Conservation (phyloP, 2,113 vertebrate genomes). For the Channa maculata region DNA sequence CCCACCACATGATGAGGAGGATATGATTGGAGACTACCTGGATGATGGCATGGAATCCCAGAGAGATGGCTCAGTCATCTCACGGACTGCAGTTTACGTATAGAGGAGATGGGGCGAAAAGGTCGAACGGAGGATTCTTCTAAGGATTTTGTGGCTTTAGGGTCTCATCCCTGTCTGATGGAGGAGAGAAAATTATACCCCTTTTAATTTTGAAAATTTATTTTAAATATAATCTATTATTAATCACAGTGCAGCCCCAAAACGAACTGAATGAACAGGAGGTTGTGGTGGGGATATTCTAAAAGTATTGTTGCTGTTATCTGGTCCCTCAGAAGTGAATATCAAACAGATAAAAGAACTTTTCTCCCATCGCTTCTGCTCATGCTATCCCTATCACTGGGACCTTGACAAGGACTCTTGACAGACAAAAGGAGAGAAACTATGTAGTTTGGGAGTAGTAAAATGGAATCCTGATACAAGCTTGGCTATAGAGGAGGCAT, state of each 20-base stretch:
- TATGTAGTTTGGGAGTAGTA: conserved; percentile 36
- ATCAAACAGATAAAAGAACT: conserved; percentile 60
- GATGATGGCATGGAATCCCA: conserved; percentile 95
- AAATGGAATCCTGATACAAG: conserved; percentile 49
- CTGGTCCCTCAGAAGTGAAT: conserved; percentile 45
- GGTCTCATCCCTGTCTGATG: conserved; percentile 26
- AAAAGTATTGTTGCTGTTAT: conserved; percentile 26
- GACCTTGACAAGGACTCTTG: conserved; percentile 64
- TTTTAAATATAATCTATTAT: conserved; percentile 68
- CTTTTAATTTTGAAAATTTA: conserved; percentile 76
- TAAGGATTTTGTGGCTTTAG: conserved; percentile 48
- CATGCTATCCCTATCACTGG: conserved; percentile 47
- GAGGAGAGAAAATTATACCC: conserved; percentile 63
- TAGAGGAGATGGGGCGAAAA: conserved; percentile 68
- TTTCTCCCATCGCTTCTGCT: conserved; percentile 55
- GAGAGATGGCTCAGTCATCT: conserved; percentile 91
- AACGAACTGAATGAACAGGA: conserved; percentile 44
- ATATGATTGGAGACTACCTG: conserved; percentile 77
- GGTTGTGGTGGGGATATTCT: conserved; percentile 30
- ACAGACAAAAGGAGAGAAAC: conserved; percentile 61
- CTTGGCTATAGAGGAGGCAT: conserved; percentile 36
- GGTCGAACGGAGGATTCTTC: conserved; percentile 36
- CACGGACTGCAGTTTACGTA: conserved; percentile 90
- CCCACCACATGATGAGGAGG: conserved; percentile 61
- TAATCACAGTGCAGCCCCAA: conserved; percentile 65